These are phyloP conservation scores for Anarsia innoxiella DNA, from an alignment of 2,888 invertebrate genomes.

Conservation along the genomic window DNA sequence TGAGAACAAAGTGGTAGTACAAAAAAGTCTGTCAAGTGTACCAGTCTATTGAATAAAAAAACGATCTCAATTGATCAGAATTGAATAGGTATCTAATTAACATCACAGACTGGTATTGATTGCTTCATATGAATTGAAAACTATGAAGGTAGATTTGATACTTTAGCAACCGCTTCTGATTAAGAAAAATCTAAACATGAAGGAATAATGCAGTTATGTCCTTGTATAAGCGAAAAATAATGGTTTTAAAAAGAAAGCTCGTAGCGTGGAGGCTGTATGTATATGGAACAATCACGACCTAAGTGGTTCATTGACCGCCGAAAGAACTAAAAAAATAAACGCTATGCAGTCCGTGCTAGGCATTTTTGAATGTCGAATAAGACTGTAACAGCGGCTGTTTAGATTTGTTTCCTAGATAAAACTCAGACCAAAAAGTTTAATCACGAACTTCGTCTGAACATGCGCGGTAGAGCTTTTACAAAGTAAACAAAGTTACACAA, in stretches of 20 bases:
- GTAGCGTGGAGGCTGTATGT: background rate
- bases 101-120: no score
- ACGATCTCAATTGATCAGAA: no score
- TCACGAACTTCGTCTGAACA: conserved; percentile 36
- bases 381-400: background rate
- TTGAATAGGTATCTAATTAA: no score
- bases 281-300: conserved; percentile 2
- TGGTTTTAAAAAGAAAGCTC: background rate
- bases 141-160: no score
- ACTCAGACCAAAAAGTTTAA: conserved; percentile 25
- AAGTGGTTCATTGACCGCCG: conserved; percentile 8
- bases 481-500: conserved; percentile 64
- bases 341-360: background rate
- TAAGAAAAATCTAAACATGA: no score
- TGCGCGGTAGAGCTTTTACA: conserved; percentile 50
- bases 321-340: conserved; percentile 6
- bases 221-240: no score
- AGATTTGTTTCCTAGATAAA: background rate
- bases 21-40: no score
- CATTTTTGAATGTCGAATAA: background rate
- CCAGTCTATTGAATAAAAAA: no score
- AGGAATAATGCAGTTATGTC: no score
- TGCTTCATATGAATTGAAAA: no score
- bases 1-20: no score
- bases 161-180: no score